Conservation (phyloP, 2,888 invertebrate species). For the Idaea aversata region DNA sequence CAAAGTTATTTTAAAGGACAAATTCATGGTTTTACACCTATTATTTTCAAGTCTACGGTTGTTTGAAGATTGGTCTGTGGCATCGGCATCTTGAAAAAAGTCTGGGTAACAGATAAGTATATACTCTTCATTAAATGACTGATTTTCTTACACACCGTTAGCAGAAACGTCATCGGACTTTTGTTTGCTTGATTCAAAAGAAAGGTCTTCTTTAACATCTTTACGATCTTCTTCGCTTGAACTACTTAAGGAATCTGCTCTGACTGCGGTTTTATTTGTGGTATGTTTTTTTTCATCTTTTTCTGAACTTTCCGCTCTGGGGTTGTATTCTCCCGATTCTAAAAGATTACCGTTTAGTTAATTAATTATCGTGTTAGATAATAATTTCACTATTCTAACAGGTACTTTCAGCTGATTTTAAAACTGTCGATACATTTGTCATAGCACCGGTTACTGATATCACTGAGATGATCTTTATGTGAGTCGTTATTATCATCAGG, state of each 20-base stretch:
- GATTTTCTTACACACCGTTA: not conserved
- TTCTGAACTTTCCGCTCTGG: constrained; percentile 28
- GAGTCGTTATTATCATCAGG: no score
- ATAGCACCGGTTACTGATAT: no score
- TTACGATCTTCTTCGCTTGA: constrained; percentile 22
- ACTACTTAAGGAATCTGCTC: constrained; percentile 38
- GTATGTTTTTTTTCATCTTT: not conserved
- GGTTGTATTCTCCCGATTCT: constrained; percentile 35
- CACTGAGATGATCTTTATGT: no score
- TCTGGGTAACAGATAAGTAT: no score
- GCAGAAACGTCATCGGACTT: not conserved
- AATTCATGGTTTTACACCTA: no score
- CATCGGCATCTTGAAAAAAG: no score
- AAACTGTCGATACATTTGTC: no score
- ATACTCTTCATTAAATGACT: not conserved
- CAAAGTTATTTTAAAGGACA: no score
- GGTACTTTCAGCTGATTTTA: not conserved
- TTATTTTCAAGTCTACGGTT: no score
- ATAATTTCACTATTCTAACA: not conserved
- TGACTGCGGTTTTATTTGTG: constrained; percentile 20
- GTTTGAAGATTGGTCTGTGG: no score
- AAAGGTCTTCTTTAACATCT: constrained; percentile 13
- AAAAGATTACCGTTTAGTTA: constrained; percentile 4
- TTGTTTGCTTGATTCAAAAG: not conserved
- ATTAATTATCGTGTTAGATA: not conserved